Percentiles rank a stretch among this genome's conserved stretches.
phyloP scores from a whole-genome alignment of 92 coral and sea anemone genomes.

The Epizoanthus scotinus region DNA sequence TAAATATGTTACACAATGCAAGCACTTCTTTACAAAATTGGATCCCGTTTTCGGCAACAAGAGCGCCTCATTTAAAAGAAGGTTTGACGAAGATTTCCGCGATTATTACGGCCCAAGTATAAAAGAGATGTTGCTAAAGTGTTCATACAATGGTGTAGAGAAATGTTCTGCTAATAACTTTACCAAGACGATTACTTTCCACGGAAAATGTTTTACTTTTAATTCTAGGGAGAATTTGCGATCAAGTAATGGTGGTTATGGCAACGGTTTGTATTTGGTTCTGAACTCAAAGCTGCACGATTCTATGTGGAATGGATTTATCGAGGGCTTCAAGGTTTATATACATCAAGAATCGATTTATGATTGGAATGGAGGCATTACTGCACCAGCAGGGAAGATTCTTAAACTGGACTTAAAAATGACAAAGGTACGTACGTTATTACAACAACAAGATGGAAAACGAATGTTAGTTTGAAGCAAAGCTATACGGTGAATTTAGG shows the following conservation, averaged over 20 bases:
- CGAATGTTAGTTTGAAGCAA: too few species aligned
- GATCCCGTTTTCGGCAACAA: not conserved
- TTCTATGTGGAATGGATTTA: constrained; percentile 21
- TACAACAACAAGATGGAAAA: too few species aligned
- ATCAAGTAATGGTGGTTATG: not conserved
- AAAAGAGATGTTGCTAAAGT: constrained; percentile 20
- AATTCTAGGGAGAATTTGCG: not conserved
- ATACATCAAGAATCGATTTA: constrained; percentile 13
- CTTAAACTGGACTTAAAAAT: not conserved
- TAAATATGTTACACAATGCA: not conserved
- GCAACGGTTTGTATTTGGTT: constrained; percentile 8
- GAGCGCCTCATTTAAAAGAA: not conserved
- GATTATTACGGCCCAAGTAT: constrained; percentile 18
- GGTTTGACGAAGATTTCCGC: constrained; percentile 15
- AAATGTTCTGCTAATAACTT: constrained; percentile 19
- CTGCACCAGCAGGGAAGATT: constrained; percentile 29
- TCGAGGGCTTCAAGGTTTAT: constrained; percentile 21
- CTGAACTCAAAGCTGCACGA: constrained; percentile 22
- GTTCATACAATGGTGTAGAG: constrained; percentile 15
- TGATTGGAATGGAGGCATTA: not conserved
- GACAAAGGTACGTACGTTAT: not conserved
- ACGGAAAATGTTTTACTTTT: constrained; percentile 36
- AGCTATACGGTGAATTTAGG: too few species aligned
- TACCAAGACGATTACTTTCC: not conserved
- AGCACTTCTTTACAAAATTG: not conserved